These are phyloP conservation scores for Diaperis boleti DNA, from an alignment of 2,888 invertebrate species.

Conservation along the genomic window DNA sequence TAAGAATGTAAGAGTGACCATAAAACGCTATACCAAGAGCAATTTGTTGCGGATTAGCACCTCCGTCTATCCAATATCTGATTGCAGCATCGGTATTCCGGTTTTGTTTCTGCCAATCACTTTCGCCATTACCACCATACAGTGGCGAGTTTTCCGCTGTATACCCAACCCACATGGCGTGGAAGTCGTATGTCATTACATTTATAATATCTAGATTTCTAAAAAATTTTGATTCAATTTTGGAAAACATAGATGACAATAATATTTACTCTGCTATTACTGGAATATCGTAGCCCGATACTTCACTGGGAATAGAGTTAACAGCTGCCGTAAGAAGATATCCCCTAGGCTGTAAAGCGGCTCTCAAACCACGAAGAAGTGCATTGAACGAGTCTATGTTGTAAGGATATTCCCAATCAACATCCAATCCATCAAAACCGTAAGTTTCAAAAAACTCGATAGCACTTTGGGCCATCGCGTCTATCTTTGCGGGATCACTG, in stretches of 20 bases:
- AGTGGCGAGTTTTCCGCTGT: slow-evolving; percentile 64
- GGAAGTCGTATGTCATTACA: slow-evolving; percentile 72
- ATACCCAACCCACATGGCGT: slow-evolving; percentile 75
- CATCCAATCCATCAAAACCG: slow-evolving; percentile 33
- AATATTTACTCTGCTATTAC: slow-evolving; percentile 48
- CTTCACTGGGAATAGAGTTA: slow-evolving; percentile 48
- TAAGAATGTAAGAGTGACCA: slow-evolving; percentile 30
- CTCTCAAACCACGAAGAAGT: slow-evolving; percentile 67
- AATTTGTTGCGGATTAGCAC: slow-evolving; percentile 37
- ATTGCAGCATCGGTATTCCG: slow-evolving; percentile 38
- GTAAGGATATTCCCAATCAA: slow-evolving; percentile 39
- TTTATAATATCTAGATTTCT: slow-evolving; percentile 67
- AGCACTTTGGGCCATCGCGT: slow-evolving; percentile 17
- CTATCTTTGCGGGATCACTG: slow-evolving; percentile 9
- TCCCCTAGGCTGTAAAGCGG: slow-evolving; percentile 44
- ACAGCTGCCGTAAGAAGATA: slow-evolving; percentile 50
- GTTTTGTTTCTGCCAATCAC: slow-evolving; percentile 42
- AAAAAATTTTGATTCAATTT: not conserved
- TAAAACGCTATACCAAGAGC: slow-evolving; percentile 40
- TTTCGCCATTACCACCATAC: slow-evolving; percentile 41
- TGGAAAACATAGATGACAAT: not conserved
- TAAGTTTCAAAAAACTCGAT: slow-evolving; percentile 30
- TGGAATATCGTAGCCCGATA: slow-evolving; percentile 51
- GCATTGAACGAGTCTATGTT: slow-evolving; percentile 21
- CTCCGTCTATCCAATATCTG: slow-evolving; percentile 38